These are phyloP conservation scores for Recurvirostra avosetta DNA, from an alignment of 2,113 vertebrate genomes.

Conservation along the genomic window DNA sequence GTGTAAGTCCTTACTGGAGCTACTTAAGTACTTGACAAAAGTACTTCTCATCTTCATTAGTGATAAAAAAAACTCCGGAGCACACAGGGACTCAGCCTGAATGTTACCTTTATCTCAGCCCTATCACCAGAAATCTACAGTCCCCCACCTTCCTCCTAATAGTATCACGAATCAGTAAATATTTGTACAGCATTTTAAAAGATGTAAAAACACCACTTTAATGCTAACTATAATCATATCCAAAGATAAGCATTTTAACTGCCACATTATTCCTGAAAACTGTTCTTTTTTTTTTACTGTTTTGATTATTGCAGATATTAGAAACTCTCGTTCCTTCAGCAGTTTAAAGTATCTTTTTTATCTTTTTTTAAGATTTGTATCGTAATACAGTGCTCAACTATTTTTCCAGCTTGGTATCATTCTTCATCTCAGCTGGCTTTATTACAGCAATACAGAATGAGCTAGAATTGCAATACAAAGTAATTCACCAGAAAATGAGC, in stretches of 20 bases:
- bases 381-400: not conserved
- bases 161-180: not conserved
- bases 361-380: not conserved
- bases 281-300: not conserved
- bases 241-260: not conserved
- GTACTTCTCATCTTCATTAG: not conserved
- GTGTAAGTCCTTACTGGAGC: not conserved
- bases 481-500: not conserved
- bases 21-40: not conserved
- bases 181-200: not conserved
- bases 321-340: not conserved
- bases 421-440: not conserved
- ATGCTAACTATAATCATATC: not conserved
- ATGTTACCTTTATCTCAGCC: not conserved
- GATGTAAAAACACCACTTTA: not conserved
- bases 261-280: not conserved
- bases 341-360: not conserved
- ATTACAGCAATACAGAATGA: not conserved
- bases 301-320: not conserved
- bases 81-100: accelerated
- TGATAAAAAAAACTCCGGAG: not conserved
- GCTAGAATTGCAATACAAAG: not conserved
- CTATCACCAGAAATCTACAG: not conserved
- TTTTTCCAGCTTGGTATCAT: not conserved
- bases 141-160: not conserved